These are phyloP conservation scores for Caligus rogercresseyi DNA, from an alignment of 1,140 invertebrate species.

Conservation along the genomic window DNA sequence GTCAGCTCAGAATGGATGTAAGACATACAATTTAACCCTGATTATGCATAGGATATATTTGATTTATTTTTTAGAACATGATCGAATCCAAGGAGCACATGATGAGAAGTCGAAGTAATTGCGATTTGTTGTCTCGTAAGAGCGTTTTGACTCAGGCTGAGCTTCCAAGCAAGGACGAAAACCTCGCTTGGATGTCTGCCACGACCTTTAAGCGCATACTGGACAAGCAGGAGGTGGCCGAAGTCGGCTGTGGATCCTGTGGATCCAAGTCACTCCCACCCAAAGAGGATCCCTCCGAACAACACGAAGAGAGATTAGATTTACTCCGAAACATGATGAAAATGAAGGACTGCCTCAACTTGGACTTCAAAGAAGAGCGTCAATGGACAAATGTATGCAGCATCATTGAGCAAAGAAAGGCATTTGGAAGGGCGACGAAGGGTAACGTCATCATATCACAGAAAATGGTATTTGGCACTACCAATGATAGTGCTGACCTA, in stretches of 20 bases:
- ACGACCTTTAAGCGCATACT: neutral
- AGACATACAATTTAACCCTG: neutral
- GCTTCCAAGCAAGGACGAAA: neutral
- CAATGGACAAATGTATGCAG: neutral
- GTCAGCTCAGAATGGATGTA: neutral
- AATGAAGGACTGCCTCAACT: neutral
- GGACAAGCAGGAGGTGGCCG: neutral
- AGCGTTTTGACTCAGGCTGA: neutral
- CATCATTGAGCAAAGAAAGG: neutral
- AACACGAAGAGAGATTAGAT: neutral
- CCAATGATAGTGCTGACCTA: neutral
- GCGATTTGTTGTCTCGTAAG: neutral
- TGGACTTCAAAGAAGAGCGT: neutral
- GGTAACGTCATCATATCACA: neutral
- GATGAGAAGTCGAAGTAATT: neutral
- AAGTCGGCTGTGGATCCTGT: neutral
- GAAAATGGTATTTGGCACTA: neutral
- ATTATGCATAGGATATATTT: neutral
- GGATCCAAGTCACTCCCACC: too few species aligned
- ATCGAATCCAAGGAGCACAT: neutral
- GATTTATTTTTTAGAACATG: neutral
- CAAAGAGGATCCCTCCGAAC: neutral
- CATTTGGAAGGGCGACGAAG: neutral
- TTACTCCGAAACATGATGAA: neutral
- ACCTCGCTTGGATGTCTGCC: neutral